Evolutionary conservation across 2,113 vertebrate species (phyloP), one percentile per base, ranked within the genome.

Genomic region (Globicephala melas): DNA sequence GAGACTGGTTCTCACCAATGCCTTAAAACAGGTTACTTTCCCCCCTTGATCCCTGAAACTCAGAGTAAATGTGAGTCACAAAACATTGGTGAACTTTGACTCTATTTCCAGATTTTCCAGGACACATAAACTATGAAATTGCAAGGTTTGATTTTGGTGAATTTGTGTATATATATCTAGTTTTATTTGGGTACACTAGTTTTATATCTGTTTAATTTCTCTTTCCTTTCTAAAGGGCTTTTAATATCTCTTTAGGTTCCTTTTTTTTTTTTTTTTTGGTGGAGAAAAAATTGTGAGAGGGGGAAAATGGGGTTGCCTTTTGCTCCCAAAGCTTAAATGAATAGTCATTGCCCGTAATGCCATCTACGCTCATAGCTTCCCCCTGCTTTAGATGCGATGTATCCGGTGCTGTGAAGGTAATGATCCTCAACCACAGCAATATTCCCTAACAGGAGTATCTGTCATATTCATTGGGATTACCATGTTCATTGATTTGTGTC

Each of bases 401-500:
- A 99, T 99, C 98, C 98, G 98, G 98, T 98, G 98, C 98, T 98
- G 98, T 98, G 99, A 99, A 99, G 99, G 99, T 99, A 99, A 99
- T 99, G 99, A 99, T 99, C 98, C 99, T 99, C 98, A 98, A 98
- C 99, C 98, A 88, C 98, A 98, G 99, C 99, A 98, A 98, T 99
- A 99, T 99, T 98, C 98, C 97, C 92, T 99, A 99, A 99, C 99
- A 99, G 99, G 99, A 98, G 94, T 98, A 99, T 99, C 99, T 99
- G 99, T 99, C 99, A 99, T 98, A 99, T 99, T 99, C 99, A 99
- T 99, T 94, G 99, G 99, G 99, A 99, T 99, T 98, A 99, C 99
- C 98, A 97, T 97, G 98, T 98, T 99, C 99, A 99, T 99, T 99
- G 99, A 99, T 99, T 99, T 99, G 99, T 99, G 99, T 98, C 99